Base-by-base conservation (phyloP, 2,888 invertebrate genomes). In the Caenorhabditis zanzibari region DNA sequence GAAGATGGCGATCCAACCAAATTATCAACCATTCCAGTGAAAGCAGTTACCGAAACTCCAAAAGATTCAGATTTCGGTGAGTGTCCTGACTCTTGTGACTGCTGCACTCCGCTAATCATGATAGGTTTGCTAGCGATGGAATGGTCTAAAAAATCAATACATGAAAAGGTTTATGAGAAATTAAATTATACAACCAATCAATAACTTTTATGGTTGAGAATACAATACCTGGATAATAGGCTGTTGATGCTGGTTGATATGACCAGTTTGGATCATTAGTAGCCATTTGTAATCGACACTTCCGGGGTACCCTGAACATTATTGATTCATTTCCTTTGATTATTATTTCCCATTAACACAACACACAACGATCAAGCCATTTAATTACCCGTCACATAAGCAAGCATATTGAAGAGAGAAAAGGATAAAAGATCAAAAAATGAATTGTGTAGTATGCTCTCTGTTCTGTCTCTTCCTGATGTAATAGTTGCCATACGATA, bases 21-120 rank as follows among this genome's bases (percentile, higher is more conserved):
- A 93, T 97, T 98, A 94, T 98, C 98, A 71, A 97, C 98, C 97
- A 98, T 98, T 94, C 98, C 96, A 88, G 96, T 97, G 88, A 97
- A 95, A 58, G 96, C 96, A 87, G 95, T 95, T 84, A 96, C 96
- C 89, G 80, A 76, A 41, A 97, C 96, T 26, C 91, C 92, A 47
- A 87, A 90, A 85, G 93, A 97, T 96, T 86, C 96, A 95, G 59
- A 96, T 96, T 69, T 90, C 81, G 87, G 91, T 58, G 85, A 90
- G 64, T 58, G 84, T 63, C 73, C 85, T 47, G 71, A 47, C 14
- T 82, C 84, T 22, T 41, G 68, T 2, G 24, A 52, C 24, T 38
- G 64, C 16, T 52, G 44, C 10, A 19, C 66, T 4, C 81, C 81
- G 24, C 38, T 76, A 88, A 95, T 95, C 95, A 96, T 95, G 89